Percentiles rank a stretch among this genome's conserved stretches.
phyloP scores from a whole-genome alignment of 2,888 invertebrate genomes.

The Biston stratarius region DNA sequence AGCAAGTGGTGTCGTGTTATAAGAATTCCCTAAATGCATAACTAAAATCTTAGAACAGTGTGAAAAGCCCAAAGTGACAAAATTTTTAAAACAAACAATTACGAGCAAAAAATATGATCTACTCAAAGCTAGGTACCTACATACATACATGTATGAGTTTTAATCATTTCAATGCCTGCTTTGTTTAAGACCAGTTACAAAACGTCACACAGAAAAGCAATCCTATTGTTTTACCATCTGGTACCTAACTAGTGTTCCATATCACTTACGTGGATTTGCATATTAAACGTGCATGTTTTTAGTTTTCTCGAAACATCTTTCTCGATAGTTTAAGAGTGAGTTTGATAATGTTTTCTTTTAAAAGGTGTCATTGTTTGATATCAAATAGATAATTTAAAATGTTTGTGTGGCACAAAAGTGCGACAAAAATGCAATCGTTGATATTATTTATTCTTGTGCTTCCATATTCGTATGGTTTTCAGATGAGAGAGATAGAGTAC shows the following conservation, averaged over 20 bases:
- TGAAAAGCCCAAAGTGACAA: no score
- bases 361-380: neutral
- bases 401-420: neutral
- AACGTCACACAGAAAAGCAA: conserved; percentile 43
- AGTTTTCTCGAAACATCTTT: conserved; percentile 2
- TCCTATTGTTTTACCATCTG: conserved; percentile 53
- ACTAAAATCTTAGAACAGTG: no score
- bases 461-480: conserved; percentile 4
- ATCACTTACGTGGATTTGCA: conserved; percentile 8
- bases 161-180: conserved; percentile 69
- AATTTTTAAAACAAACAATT: neutral
- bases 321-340: neutral
- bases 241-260: conserved; percentile 1
- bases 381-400: conserved; percentile 1
- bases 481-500: conserved; percentile 23
- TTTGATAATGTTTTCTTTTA: conserved; percentile 1
- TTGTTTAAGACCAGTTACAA: conserved; percentile 55
- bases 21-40: no score
- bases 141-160: conserved; percentile 27
- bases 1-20: no score
- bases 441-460: conserved; percentile 13
- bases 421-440: conserved; percentile 17
- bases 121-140: neutral
- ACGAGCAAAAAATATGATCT: neutral
- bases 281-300: conserved; percentile 9